Conservation (phyloP, 2,797 vertebrate species). For the Acanthornis magna region DNA sequence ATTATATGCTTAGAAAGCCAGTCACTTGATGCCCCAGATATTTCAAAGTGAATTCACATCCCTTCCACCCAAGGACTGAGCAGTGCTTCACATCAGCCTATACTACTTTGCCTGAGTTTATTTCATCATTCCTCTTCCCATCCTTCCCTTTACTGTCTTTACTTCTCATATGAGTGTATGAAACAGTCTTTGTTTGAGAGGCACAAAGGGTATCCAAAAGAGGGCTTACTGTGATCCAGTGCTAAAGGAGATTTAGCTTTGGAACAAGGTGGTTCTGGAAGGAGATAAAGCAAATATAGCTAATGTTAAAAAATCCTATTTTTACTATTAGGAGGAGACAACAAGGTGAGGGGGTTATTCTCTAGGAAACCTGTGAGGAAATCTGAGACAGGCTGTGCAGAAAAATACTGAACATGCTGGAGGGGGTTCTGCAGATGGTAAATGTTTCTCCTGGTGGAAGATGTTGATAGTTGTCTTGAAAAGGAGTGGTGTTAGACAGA, state of each 20-base stretch:
- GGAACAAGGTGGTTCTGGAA: background rate
- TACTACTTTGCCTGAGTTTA: background rate
- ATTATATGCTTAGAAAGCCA: background rate
- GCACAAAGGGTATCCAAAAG: background rate
- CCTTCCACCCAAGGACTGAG: background rate
- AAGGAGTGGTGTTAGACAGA: background rate
- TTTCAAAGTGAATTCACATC: background rate
- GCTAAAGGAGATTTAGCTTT: background rate
- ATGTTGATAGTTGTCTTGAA: background rate
- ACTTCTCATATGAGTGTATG: background rate
- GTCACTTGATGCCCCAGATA: background rate
- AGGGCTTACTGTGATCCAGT: background rate
- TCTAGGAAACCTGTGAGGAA: background rate
- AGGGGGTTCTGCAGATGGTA: background rate
- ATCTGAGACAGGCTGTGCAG: background rate
- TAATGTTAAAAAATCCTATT: background rate
- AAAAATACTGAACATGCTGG: background rate
- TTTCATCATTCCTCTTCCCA: background rate
- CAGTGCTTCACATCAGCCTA: background rate
- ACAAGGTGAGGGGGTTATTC: background rate
- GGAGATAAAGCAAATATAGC: background rate
- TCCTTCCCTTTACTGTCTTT: background rate
- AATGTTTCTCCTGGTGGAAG: background rate
- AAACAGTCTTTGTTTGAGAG: background rate
- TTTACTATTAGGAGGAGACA: background rate